Conservation (phyloP, 2,113 vertebrate species). For the Malurus elegans region DNA sequence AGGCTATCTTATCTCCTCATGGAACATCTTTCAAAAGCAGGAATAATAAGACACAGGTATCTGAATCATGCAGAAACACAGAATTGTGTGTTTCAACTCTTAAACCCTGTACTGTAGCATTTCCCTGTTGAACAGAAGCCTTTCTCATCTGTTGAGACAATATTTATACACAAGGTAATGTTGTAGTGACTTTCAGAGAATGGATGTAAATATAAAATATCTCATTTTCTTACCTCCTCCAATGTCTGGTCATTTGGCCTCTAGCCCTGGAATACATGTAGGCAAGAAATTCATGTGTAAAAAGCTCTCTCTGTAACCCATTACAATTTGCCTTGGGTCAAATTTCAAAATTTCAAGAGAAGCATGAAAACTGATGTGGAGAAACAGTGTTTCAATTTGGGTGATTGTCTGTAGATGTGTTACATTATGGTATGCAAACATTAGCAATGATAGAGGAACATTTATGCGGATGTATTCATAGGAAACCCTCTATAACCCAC, state of each 20-base stretch:
- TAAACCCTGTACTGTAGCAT: not conserved
- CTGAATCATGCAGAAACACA: not conserved
- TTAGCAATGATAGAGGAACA: not conserved
- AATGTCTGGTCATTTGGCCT: not conserved
- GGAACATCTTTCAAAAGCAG: not conserved
- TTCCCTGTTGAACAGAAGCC: not conserved
- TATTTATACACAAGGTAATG: not conserved
- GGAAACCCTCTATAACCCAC: not conserved
- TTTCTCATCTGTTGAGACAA: not conserved
- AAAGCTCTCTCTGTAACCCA: not conserved
- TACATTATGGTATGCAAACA: not conserved
- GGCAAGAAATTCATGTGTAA: not conserved
- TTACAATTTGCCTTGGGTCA: accelerated
- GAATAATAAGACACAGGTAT: not conserved
- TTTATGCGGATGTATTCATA: not conserved
- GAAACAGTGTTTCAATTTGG: not conserved
- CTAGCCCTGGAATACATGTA: not conserved
- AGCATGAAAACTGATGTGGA: not conserved
- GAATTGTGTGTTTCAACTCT: not conserved
- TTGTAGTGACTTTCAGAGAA: not conserved
- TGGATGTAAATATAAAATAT: not conserved
- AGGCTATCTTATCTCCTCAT: not conserved
- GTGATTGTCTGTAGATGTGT: not conserved
- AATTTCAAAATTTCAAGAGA: not conserved
- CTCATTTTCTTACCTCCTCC: not conserved